Conservation (phyloP, 2,888 invertebrate genomes). For the Cenopis cana region DNA sequence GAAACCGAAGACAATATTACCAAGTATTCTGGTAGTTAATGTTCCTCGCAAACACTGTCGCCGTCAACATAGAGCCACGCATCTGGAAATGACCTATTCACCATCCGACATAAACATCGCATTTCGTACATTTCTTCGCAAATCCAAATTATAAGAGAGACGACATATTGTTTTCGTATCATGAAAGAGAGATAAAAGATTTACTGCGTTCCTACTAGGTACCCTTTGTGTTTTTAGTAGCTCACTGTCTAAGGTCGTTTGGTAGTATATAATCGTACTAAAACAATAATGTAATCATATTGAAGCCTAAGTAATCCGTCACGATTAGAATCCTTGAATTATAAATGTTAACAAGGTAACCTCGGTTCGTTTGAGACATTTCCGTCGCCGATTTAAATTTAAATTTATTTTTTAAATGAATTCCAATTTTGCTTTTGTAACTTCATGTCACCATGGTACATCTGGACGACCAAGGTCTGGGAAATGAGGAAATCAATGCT, state of each 20-base stretch:
- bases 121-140: constrained; percentile 1
- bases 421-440: constrained; percentile 59
- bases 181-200: constrained; percentile 15
- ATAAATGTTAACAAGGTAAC: constrained; percentile 52
- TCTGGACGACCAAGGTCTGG: constrained; percentile 77
- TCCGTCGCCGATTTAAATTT: constrained; percentile 48
- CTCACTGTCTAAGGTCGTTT: constrained; percentile 9
- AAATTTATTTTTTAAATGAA: constrained; percentile 46
- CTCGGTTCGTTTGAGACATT: constrained; percentile 45
- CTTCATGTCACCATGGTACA: constrained; percentile 63
- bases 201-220: constrained; percentile 11
- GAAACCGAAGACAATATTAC: too few relatives aligned
- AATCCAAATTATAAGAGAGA: constrained; percentile 33
- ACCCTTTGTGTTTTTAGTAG: constrained; percentile 19
- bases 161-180: constrained; percentile 20
- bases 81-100: background rate
- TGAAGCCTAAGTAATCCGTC: constrained; percentile 42
- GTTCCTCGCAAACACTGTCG: background rate
- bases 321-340: constrained; percentile 52
- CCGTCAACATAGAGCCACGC: background rate
- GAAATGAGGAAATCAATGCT: constrained; percentile 73
- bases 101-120: background rate
- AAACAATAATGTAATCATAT: constrained; percentile 34
- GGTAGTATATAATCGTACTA: constrained; percentile 2
- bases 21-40: too few relatives aligned